Evolutionary conservation across 2,113 vertebrate genomes (phyloP).

Genomic region (Myocastor coypus): DNA sequence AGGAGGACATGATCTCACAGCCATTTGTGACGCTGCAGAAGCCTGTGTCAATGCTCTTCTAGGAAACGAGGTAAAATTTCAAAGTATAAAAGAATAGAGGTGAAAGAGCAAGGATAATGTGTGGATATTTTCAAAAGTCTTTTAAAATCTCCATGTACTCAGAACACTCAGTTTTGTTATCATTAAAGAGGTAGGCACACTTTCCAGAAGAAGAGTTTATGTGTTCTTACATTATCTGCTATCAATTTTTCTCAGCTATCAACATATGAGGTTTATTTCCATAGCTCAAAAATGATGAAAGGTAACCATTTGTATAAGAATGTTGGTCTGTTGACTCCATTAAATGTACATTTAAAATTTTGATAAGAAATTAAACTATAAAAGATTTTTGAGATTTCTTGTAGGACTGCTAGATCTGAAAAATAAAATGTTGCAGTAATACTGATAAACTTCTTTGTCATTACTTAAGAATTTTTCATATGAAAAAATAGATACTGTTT

Average conservation of each 20-base stretch:
- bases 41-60: slow-evolving; percentile 89
- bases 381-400: background rate
- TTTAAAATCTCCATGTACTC: background rate
- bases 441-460: background rate
- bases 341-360: slow-evolving; percentile 8
- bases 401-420: background rate
- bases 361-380: slow-evolving; percentile 7
- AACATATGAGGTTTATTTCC: slow-evolving; percentile 4
- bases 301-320: background rate
- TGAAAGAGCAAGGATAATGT: background rate
- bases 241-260: background rate
- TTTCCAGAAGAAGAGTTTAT: background rate
- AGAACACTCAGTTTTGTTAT: background rate
- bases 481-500: background rate
- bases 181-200: background rate
- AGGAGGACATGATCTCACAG: slow-evolving; percentile 89
- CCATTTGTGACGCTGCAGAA: slow-evolving; percentile 89
- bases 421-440: background rate
- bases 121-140: background rate
- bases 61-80: slow-evolving; percentile 90
- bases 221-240: background rate
- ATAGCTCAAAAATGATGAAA: slow-evolving; percentile 12
- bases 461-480: slow-evolving; percentile 3
- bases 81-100: background rate
- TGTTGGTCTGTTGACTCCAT: background rate